Percentiles rank a stretch among this genome's conserved stretches.
Conservation (phyloP, 2,888 invertebrate species). For the Ennomos quercinarius region DNA sequence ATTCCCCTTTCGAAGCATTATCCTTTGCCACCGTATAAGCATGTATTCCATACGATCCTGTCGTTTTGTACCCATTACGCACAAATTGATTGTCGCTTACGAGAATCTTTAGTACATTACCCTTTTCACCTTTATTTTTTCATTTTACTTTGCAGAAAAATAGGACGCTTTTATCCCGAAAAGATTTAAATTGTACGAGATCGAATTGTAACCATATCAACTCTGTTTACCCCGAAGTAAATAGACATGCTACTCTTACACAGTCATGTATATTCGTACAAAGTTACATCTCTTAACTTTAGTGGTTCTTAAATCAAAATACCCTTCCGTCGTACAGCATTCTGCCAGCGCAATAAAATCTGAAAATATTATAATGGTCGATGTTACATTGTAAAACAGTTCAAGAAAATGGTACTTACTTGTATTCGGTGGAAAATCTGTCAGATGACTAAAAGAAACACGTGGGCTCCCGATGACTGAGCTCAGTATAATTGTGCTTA, state of each 20-base stretch:
- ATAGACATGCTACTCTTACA: not conserved
- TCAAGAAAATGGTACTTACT: not conserved
- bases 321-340: conserved; percentile 10
- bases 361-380: conserved; percentile 9
- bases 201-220: conserved; percentile 6
- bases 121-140: conserved; percentile 19
- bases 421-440: too few relatives aligned
- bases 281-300: conserved; percentile 14
- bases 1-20: not conserved
- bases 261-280: not conserved
- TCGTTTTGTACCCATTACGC: conserved; percentile 14
- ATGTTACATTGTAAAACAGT: conserved; percentile 17
- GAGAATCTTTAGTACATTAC: conserved; percentile 16
- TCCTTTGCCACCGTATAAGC: not conserved
- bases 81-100: conserved; percentile 24
- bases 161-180: conserved; percentile 12
- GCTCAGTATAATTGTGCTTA: too few relatives aligned
- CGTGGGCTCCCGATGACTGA: too few relatives aligned
- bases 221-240: not conserved
- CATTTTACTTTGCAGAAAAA: conserved; percentile 5
- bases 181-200: conserved; percentile 8
- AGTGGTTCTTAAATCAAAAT: conserved; percentile 27
- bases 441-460: too few relatives aligned
- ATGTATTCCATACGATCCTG: not conserved
- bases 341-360: conserved; percentile 22